phyloP scores from a whole-genome alignment of 2,888 invertebrate genomes.

The Trisateles emortualis region DNA sequence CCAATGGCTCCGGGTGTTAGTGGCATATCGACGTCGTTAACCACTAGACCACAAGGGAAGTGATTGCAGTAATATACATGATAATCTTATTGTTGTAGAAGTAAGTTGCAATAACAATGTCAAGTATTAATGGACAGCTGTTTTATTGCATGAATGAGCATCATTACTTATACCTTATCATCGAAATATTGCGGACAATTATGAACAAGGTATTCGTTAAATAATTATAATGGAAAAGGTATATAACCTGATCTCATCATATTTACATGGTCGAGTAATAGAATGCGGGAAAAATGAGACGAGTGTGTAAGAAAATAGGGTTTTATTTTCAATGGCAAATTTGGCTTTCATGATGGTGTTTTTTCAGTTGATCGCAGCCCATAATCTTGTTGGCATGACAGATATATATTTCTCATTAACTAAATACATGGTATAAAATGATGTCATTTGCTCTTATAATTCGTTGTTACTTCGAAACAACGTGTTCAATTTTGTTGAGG shows the following conservation, averaged over 20 bases:
- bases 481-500: too few species aligned
- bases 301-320: not conserved
- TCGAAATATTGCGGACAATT: slow-evolving; percentile 32
- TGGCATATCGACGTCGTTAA: too few species aligned
- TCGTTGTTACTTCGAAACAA: too few species aligned
- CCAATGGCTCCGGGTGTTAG: too few species aligned
- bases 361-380: slow-evolving; percentile 2
- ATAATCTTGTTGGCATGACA: slow-evolving; percentile 27
- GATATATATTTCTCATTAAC: too few species aligned
- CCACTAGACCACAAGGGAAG: too few species aligned
- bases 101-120: slow-evolving; percentile 17
- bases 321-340: not conserved
- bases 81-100: slow-evolving; percentile 12
- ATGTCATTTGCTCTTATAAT: too few species aligned
- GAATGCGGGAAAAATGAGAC: slow-evolving; percentile 14
- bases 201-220: slow-evolving; percentile 28
- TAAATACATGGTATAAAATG: too few species aligned
- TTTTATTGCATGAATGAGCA: slow-evolving; percentile 30
- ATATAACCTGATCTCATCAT: slow-evolving; percentile 32
- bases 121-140: slow-evolving; percentile 23
- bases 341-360: not conserved
- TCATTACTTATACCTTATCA: slow-evolving; percentile 25
- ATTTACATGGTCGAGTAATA: not conserved
- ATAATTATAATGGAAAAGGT: slow-evolving; percentile 42
- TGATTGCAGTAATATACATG: not conserved